Evolutionary conservation across 2,888 invertebrate genomes (phyloP).

Genomic region (Pterostichus madidus): DNA sequence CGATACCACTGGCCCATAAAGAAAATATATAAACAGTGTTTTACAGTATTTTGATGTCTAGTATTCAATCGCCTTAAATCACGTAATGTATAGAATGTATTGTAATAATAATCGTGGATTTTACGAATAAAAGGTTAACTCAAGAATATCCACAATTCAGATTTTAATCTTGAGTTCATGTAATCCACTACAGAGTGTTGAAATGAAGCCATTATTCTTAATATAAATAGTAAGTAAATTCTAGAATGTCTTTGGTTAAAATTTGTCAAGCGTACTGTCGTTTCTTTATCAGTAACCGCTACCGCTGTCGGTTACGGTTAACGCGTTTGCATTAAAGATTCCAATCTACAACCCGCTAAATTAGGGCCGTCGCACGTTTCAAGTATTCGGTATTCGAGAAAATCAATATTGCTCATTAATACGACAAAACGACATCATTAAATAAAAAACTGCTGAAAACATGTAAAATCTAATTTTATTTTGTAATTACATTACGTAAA

Average conservation of each 20-base stretch:
- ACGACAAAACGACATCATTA: conserved; percentile 33
- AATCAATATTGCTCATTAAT: conserved; percentile 40
- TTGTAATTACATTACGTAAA: conserved; percentile 42
- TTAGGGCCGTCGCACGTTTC: conserved; percentile 26
- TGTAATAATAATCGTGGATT: too few relatives aligned
- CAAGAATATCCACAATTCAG: too few relatives aligned
- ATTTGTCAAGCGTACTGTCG: conserved; percentile 32
- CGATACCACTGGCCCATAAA: too few relatives aligned
- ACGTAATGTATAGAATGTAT: too few relatives aligned
- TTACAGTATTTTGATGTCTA: too few relatives aligned
- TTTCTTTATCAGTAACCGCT: conserved; percentile 24
- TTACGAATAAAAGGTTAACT: too few relatives aligned
- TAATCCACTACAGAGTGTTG: too few relatives aligned
- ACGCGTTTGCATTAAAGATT: conserved; percentile 25
- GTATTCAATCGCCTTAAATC: too few relatives aligned
- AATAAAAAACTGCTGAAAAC: conserved; percentile 28
- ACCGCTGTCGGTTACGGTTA: conserved; percentile 12
- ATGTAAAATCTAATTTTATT: conserved; percentile 31
- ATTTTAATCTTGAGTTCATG: too few relatives aligned
- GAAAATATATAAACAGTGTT: too few relatives aligned
- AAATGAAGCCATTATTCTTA: too few relatives aligned
- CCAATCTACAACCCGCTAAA: conserved; percentile 35
- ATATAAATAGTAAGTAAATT: not conserved
- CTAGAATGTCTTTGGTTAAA: conserved; percentile 2
- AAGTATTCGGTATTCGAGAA: conserved; percentile 21